These are phyloP conservation scores for Syngnathus floridae DNA, from an alignment of 2,113 vertebrate genomes.

Conservation along the genomic window DNA sequence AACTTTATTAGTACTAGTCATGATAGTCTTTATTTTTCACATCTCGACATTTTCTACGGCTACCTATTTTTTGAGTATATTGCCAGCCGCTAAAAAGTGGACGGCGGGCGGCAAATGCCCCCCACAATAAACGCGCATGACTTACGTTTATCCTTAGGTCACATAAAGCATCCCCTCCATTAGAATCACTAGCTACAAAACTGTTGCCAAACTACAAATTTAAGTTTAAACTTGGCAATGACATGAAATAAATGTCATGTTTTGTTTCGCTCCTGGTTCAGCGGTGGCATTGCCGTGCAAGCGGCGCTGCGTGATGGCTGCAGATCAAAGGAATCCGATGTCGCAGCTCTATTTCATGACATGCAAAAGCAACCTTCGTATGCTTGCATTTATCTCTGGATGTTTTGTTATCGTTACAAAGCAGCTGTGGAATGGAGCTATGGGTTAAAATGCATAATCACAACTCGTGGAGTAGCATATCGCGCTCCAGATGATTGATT, in stretches of 20 bases:
- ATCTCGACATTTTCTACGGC: no score
- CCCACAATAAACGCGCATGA: no score
- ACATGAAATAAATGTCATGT: constrained; percentile 34
- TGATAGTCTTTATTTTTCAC: no score
- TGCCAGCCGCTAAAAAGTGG: no score
- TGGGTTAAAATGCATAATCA: no score
- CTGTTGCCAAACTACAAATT: neutral
- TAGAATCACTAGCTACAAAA: no score
- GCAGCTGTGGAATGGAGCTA: neutral
- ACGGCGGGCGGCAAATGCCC: no score
- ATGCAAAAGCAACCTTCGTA: neutral
- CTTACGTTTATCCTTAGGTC: no score
- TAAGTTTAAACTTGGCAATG: constrained; percentile 18
- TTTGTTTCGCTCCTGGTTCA: constrained; percentile 33
- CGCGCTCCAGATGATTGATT: constrained; percentile 42
- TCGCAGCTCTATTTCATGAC: neutral
- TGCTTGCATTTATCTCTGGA: neutral
- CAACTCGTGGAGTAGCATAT: neutral
- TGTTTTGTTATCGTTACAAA: neutral
- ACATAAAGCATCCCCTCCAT: no score
- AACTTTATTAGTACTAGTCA: no score
- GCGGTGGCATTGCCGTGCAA: constrained; percentile 22
- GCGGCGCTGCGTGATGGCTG: constrained; percentile 3
- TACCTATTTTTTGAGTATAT: no score
- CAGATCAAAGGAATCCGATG: constrained; percentile 24